phyloP scores from a whole-genome alignment of 2,113 vertebrate species.

The Gnathonemus echidnorhynchus region DNA sequence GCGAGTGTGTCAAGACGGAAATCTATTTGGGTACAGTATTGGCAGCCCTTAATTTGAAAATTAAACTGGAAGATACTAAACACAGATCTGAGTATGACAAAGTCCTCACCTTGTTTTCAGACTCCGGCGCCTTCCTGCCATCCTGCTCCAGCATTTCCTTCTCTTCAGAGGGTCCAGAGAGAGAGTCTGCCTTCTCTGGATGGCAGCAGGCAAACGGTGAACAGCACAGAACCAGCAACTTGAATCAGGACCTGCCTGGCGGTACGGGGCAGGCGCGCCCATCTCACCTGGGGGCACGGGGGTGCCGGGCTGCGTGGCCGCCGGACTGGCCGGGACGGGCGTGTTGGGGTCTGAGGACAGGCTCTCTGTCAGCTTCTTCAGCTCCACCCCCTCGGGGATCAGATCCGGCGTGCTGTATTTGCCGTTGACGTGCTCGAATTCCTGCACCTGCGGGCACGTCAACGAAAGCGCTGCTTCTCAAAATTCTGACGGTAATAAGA shows the following conservation, averaged over 20 bases:
- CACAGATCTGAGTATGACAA: constrained; percentile 22
- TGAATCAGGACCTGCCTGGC: background rate
- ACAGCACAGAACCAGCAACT: background rate
- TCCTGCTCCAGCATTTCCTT: constrained; percentile 68
- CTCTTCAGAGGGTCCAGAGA: constrained; percentile 64
- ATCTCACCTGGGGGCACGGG: constrained; percentile 65
- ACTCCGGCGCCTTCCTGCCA: constrained; percentile 57
- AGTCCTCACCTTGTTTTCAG: constrained; percentile 59
- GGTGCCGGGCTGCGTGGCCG: constrained; percentile 58
- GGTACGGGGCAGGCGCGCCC: background rate
- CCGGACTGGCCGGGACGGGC: constrained; percentile 78
- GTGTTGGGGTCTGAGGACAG: constrained; percentile 88
- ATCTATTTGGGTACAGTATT: background rate
- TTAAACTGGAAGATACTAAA: background rate
- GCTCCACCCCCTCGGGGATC: constrained; percentile 73
- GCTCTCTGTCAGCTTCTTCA: constrained; percentile 73
- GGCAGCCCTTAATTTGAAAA: background rate
- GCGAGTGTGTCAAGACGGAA: background rate
- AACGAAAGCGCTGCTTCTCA: background rate
- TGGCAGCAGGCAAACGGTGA: constrained; percentile 17
- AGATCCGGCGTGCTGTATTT: constrained; percentile 89
- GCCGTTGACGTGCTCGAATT: constrained; percentile 95
- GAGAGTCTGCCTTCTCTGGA: constrained; percentile 72
- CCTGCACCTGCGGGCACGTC: constrained; percentile 72
- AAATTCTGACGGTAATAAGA: background rate